A percentile compares a stretch with the other conserved stretches of the same genome.
phyloP scores from a whole-genome alignment of 2,797 vertebrate genomes.

The Anguilla megastoma region DNA sequence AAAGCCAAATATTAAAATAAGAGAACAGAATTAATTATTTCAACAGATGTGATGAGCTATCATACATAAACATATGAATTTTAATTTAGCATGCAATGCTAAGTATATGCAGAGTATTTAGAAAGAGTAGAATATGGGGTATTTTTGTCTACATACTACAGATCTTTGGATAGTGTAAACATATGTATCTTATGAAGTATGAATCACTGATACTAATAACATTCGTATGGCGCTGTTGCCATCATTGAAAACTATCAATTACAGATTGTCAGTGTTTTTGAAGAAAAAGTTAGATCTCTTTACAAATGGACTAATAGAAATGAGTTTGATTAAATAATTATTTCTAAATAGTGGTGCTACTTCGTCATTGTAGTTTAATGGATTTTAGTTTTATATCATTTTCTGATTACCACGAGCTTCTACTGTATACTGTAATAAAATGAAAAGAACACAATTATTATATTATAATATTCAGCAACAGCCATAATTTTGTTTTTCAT shows the following conservation, averaged over 20 bases:
- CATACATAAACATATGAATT: constrained; percentile 17
- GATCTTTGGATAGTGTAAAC: background rate
- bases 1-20: constrained; percentile 23
- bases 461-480: background rate
- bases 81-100: background rate
- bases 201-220: too few species aligned
- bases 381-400: background rate
- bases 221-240: background rate
- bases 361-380: background rate
- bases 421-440: background rate
- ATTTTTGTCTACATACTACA: background rate
- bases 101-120: background rate
- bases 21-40: constrained; percentile 22
- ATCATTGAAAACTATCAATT: background rate
- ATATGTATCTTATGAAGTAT: too few species aligned
- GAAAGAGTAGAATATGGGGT: background rate
- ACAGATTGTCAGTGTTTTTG: background rate
- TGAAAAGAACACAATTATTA: background rate
- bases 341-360: background rate
- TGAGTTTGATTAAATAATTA: background rate
- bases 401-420: background rate
- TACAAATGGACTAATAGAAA: background rate
- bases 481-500: background rate
- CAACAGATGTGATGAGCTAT: constrained; percentile 12
- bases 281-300: background rate